Evolutionary conservation across 2,113 vertebrate genomes (phyloP).

Genomic region (Nycticebus coucang): DNA sequence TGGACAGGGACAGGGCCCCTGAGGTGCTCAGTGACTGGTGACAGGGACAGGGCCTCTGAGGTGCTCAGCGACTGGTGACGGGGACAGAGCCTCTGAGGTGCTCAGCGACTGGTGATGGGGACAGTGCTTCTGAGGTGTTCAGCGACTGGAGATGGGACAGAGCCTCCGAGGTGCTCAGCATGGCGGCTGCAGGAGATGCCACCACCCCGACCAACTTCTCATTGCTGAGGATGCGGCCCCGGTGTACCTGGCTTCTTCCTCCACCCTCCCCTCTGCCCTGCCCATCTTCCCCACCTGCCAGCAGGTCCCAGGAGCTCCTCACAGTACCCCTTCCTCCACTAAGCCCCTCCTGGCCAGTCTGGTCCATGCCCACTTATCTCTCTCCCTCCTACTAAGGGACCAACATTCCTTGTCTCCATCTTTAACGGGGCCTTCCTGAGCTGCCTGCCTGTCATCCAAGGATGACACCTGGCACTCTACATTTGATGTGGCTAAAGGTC

Average conservation of each 20-base stretch:
- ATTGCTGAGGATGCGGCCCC: too few species aligned
- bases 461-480: accelerated
- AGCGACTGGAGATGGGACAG: too few species aligned
- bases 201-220: neutral
- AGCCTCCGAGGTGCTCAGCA: neutral
- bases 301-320: accelerated
- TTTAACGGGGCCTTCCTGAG: too few species aligned
- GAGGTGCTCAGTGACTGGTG: too few species aligned
- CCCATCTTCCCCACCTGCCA: neutral
- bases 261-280: neutral
- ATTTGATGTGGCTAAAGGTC: accelerated
- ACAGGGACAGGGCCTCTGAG: neutral
- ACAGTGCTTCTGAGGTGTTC: accelerated
- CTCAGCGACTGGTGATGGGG: too few species aligned
- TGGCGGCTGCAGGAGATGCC: accelerated
- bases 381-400: neutral
- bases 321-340: neutral
- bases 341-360: neutral
- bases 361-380: neutral
- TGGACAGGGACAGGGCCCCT: neutral
- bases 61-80: too few species aligned
- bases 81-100: neutral
- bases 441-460: too few species aligned
- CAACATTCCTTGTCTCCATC: accelerated
- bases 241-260: neutral